Conservation (phyloP, 1,140 invertebrate genomes). For the Diorhabda carinulata region DNA sequence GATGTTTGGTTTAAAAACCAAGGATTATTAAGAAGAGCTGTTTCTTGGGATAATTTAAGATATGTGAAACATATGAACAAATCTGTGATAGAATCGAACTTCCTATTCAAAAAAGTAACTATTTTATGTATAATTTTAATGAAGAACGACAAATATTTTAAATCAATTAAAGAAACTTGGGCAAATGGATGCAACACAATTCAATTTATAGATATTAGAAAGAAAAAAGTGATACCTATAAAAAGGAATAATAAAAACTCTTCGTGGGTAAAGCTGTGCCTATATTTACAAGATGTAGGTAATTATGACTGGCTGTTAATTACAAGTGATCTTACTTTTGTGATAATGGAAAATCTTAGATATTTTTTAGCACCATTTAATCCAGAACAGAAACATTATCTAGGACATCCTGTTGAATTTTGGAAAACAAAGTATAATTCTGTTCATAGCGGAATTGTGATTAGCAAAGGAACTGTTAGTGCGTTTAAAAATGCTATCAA, state of each 20-base stretch:
- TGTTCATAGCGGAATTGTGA: conserved; percentile 37
- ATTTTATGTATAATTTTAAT: conserved; percentile 38
- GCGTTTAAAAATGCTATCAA: conserved; percentile 27
- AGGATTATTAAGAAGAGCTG: conserved; percentile 16
- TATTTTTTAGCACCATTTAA: conserved; percentile 33
- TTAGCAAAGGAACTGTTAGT: conserved; percentile 33
- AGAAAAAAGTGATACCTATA: conserved; percentile 26
- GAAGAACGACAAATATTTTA: conserved; percentile 29
- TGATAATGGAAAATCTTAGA: conserved; percentile 39
- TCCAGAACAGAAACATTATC: conserved; percentile 33
- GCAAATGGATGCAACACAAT: conserved; percentile 35
- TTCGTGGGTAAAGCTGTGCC: conserved; percentile 36
- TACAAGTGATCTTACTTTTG: conserved; percentile 38
- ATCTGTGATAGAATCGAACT: conserved; percentile 34
- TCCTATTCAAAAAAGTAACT: conserved; percentile 30
- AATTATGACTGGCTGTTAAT: conserved; percentile 37
- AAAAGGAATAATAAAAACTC: conserved; percentile 30
- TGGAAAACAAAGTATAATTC: conserved; percentile 36
- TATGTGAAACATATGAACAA: conserved; percentile 25
- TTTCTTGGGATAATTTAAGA: conserved; percentile 36
- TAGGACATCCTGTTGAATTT: conserved; percentile 39
- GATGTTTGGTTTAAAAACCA: conserved; percentile 35
- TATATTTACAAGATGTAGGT: conserved; percentile 24
- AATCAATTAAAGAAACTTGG: conserved; percentile 36
- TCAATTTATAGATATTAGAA: conserved; percentile 26